Evolutionary conservation across 2,797 vertebrate species (phyloP).

Genomic region (Euthynnus affinis): DNA sequence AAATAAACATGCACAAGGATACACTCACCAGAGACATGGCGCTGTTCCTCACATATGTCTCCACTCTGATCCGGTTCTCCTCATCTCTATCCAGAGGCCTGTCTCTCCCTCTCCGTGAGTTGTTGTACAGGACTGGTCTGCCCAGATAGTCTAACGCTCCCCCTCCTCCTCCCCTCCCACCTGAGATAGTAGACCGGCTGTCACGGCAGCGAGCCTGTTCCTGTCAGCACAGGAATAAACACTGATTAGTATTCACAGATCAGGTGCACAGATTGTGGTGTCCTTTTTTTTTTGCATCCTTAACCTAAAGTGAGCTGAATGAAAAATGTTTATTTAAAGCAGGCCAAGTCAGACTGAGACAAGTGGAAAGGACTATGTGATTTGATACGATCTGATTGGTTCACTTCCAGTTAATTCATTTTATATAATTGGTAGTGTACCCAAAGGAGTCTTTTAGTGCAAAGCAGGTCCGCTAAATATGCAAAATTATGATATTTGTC

Average conservation of each 20-base stretch:
- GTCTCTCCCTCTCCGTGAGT: slow-evolving; percentile 75
- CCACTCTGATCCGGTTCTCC: slow-evolving; percentile 73
- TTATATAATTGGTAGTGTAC: background rate
- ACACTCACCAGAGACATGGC: slow-evolving; percentile 76
- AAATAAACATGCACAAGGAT: slow-evolving; percentile 8
- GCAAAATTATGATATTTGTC: no score
- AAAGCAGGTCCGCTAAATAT: no score
- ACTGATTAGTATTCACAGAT: slow-evolving; percentile 16
- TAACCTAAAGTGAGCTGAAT: background rate
- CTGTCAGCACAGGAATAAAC: slow-evolving; percentile 57
- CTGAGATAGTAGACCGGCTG: slow-evolving; percentile 92
- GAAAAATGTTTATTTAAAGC: background rate
- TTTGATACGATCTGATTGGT: background rate
- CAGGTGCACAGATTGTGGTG: background rate
- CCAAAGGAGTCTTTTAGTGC: no score
- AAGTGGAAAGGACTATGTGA: background rate
- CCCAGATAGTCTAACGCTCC: slow-evolving; percentile 84
- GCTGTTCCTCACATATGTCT: slow-evolving; percentile 79
- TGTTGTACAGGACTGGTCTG: slow-evolving; percentile 82
- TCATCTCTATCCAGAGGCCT: slow-evolving; percentile 64
- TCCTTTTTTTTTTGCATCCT: background rate
- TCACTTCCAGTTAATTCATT: background rate
- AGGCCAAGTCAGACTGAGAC: background rate
- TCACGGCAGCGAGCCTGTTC: slow-evolving; percentile 80
- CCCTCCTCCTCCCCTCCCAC: slow-evolving; percentile 80